Base-by-base conservation (phyloP, 2,888 invertebrate species). In the Cactoblastis cactorum region DNA sequence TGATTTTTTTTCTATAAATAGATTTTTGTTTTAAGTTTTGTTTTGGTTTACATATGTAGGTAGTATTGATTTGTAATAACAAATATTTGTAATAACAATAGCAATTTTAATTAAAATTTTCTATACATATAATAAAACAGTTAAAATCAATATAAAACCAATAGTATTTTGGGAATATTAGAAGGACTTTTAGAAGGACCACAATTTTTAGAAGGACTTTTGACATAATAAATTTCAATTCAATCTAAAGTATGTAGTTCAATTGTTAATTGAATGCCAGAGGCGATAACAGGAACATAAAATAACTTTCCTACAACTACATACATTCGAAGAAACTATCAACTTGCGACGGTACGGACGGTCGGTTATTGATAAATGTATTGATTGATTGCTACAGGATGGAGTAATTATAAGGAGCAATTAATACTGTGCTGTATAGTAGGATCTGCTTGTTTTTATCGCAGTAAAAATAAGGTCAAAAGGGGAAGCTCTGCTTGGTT, bases 231-330 rank as follows among this genome's bases (percentile, higher is more conserved):
- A 37, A 17, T 37, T 37, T 37, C 9, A 37, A 37, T 15, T 6
- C 14, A 41, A 41, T 24, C 41, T 24, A 24, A 28, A 43, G 43
- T 43, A 43, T 43, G 41, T 43, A 32, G 43, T 43, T 28, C 43
- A 43, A 43, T 43, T 28, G 28, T 28, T 43, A 43, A 43, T 43
- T 32, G 43, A 43, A 43, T 43, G 15, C 43, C 17, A 43, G 24
- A 28, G 11, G 12, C 15, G 28, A 46, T 46, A 18, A 19, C 22
- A 46, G 15, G 22, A 19, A 35, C 35, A 46, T 46, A 46, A 35
- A 35, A 35, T 46, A 48, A 48, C 47, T 48, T 48, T 48, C 47
- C 47, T 37, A 48, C 15, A 37, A n/a, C n/a, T n/a, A n/a, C 37
- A 22, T 14, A 37, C 22, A 37, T 48, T 48, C 47, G 37, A 11